Evolutionary conservation across 2,888 invertebrate species (phyloP).

Genomic region (Eupelmus urozonus): DNA sequence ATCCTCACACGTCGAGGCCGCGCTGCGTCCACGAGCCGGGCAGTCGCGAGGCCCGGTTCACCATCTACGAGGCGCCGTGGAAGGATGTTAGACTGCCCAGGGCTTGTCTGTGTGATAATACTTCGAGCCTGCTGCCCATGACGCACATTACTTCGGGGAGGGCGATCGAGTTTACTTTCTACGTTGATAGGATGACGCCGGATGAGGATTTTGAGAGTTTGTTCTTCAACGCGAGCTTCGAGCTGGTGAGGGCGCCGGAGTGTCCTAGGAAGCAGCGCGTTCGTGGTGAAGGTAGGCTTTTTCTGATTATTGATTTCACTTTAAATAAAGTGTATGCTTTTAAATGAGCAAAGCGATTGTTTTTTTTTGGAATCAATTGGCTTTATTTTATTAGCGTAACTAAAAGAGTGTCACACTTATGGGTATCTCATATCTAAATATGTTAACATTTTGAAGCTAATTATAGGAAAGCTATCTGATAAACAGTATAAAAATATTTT

Average conservation of each 20-base stretch:
- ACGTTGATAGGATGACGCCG: slow-evolving; percentile 85
- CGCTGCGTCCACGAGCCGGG: slow-evolving; percentile 78
- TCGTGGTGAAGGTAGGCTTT: slow-evolving; percentile 77
- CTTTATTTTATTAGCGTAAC: too few species aligned
- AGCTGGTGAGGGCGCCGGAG: slow-evolving; percentile 82
- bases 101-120: slow-evolving; percentile 90
- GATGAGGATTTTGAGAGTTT: slow-evolving; percentile 90
- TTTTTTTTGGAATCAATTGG: too few species aligned
- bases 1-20: slow-evolving; percentile 85
- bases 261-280: slow-evolving; percentile 83
- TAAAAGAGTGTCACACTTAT: too few species aligned
- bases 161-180: slow-evolving; percentile 87
- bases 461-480: too few species aligned
- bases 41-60: slow-evolving; percentile 77
- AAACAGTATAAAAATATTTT: too few species aligned
- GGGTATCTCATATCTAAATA: too few species aligned
- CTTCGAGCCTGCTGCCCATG: slow-evolving; percentile 81
- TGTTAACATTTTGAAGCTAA: too few species aligned
- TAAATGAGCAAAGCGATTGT: too few species aligned
- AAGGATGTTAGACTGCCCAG: slow-evolving; percentile 84
- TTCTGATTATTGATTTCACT: too few species aligned
- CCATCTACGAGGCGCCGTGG: slow-evolving; percentile 86
- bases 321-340: too few species aligned
- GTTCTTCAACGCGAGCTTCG: slow-evolving; percentile 86
- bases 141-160: slow-evolving; percentile 83